These are phyloP conservation scores for Eupithecia centaureata DNA, from an alignment of 2,888 invertebrate species.

Conservation along the genomic window DNA sequence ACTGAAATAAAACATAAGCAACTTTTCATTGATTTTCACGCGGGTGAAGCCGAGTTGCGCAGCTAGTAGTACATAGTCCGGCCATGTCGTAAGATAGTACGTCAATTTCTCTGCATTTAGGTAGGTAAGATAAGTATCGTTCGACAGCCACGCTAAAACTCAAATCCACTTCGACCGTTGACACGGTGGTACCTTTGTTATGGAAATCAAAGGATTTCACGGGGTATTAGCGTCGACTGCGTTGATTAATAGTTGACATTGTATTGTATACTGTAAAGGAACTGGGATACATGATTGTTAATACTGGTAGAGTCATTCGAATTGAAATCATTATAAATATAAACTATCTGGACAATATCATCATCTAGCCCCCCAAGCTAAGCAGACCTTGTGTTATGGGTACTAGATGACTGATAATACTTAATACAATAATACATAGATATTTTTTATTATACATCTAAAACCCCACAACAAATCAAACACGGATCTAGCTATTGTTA, in stretches of 20 bases:
- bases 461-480: too few relatives aligned
- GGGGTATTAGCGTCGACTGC: slow-evolving; percentile 57
- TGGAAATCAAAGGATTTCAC: slow-evolving; percentile 66
- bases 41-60: too few relatives aligned
- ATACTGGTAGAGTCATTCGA: not conserved
- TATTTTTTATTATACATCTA: too few relatives aligned
- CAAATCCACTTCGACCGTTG: slow-evolving; percentile 4
- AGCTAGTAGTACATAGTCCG: too few relatives aligned
- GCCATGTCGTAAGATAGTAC: not conserved
- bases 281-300: not conserved
- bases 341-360: too few relatives aligned
- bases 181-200: slow-evolving; percentile 54
- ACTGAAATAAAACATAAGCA: too few relatives aligned
- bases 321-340: not conserved
- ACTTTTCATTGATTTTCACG: too few relatives aligned
- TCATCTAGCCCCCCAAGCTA: too few relatives aligned
- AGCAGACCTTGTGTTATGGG: too few relatives aligned
- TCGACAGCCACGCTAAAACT: not conserved
- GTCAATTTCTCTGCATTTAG: not conserved
- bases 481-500: not conserved
- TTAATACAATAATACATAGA: too few relatives aligned
- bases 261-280: not conserved
- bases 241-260: slow-evolving; percentile 55
- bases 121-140: not conserved
- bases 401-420: too few relatives aligned